These are phyloP conservation scores for Mimas tiliae DNA, from an alignment of 2,888 invertebrate genomes.

Conservation along the genomic window DNA sequence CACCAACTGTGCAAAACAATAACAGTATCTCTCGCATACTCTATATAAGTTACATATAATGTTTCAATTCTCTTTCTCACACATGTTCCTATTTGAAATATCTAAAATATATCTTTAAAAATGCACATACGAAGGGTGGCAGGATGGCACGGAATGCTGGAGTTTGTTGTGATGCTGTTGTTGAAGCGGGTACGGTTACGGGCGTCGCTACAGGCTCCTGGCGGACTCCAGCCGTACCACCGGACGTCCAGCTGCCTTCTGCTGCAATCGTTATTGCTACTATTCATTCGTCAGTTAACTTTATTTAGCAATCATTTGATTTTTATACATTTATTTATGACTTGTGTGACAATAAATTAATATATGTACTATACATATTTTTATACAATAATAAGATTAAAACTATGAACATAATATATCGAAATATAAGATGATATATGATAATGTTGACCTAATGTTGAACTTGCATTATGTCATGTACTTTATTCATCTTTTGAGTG, in stretches of 20 bases:
- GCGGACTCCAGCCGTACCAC: slow-evolving; percentile 88
- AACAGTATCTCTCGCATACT: background rate
- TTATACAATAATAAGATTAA: too few species aligned
- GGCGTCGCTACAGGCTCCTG: slow-evolving; percentile 83
- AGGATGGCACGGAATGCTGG: slow-evolving; percentile 90
- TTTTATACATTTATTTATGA: too few species aligned
- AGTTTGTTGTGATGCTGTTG: slow-evolving; percentile 84
- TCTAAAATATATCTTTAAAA: background rate
- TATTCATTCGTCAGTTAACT: too few species aligned
- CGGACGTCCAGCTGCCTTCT: slow-evolving; percentile 95
- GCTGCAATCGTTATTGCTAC: slow-evolving; percentile 69
- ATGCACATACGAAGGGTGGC: slow-evolving; percentile 89
- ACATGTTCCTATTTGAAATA: background rate
- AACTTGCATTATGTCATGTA: too few species aligned
- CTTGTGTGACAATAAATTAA: too few species aligned
- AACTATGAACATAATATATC: too few species aligned
- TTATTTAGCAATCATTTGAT: too few species aligned
- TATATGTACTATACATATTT: too few species aligned
- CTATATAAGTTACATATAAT: background rate
- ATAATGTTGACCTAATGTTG: too few species aligned
- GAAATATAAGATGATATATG: too few species aligned
- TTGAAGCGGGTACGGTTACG: slow-evolving; percentile 82
- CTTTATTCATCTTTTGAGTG: too few species aligned
- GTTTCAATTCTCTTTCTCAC: background rate
- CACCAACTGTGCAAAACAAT: slow-evolving; percentile 60